phyloP scores from a whole-genome alignment of 1,140 invertebrate species.

The Heliconius melpomene region DNA sequence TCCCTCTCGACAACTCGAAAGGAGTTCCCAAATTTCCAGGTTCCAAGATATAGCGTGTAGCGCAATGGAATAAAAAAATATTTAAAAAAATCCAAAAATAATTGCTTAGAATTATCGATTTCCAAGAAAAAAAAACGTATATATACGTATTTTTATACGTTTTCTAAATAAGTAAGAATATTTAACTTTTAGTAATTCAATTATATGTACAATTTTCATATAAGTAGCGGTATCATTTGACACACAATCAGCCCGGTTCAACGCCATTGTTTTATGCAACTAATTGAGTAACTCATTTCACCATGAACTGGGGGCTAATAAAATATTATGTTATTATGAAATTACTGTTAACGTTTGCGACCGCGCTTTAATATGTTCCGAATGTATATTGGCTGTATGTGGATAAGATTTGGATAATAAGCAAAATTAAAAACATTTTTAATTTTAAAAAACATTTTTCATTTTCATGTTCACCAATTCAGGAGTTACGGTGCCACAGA shows the following conservation, averaged over 20 bases:
- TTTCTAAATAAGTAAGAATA: not conserved
- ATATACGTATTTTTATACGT: too few relatives aligned
- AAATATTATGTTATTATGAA: constrained; percentile 72
- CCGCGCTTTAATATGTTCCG: constrained; percentile 43
- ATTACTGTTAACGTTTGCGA: constrained; percentile 65
- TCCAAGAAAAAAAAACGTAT: too few relatives aligned
- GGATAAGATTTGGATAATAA: not conserved
- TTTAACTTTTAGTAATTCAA: not conserved
- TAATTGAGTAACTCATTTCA: constrained; percentile 75
- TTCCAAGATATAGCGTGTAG: too few relatives aligned
- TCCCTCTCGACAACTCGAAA: too few relatives aligned
- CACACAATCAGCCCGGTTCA: constrained; percentile 39
- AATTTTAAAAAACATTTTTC: too few relatives aligned
- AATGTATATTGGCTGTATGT: not conserved
- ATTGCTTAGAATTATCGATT: too few relatives aligned
- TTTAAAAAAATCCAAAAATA: too few relatives aligned
- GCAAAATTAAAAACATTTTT: too few relatives aligned
- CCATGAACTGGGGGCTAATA: constrained; percentile 60
- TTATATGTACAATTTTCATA: not conserved
- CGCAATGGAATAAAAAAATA: too few relatives aligned
- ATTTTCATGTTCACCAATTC: too few relatives aligned
- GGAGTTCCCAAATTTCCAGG: too few relatives aligned
- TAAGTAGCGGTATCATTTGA: constrained; percentile 14
- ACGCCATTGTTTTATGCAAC: constrained; percentile 64
- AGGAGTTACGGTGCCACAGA: too few relatives aligned